Base-by-base conservation (phyloP, 2,888 invertebrate species). In the Netelia fuscicornis region DNA sequence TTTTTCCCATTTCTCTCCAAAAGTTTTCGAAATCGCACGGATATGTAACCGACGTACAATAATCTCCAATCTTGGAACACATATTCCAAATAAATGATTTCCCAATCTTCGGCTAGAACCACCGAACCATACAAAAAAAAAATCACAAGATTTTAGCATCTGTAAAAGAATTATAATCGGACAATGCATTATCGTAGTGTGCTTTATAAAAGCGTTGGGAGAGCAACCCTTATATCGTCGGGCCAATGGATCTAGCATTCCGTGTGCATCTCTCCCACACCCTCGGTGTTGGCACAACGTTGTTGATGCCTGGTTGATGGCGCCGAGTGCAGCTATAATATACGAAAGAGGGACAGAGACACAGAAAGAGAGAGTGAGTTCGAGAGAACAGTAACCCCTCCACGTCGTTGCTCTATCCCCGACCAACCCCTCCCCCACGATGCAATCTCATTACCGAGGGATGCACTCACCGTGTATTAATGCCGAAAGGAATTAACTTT, bases 401-500 rank as follows among this genome's bases (percentile, higher is more conserved):
- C 75, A 68, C 79, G 70, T 82, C 80, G 72, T 85, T 78, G 76
- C 80, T 48, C 72, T 44, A 30, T 64, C 56, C 65, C 70, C 30
- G 58, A 52, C 74, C 42, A 68, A 62, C 71, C 30, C 54, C 13
- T 23, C 70, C 54, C 54, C 30, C 58, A 86, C 77, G 87, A 87
- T 89, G 90, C 91, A 91, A 91, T 92, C 91, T 92, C 92, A 92
- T 92, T 92, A 92, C 89, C 87, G 89, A 81, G 87, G 87, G 90
- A 90, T 91, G 90, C 92, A 91, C 90, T 90, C 90, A 86, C 88
- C 90, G 89, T 88, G 91, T 93, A 92, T 93, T 93, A 93, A 92
- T 93, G 90, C 92, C 91, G 89, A 90, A 91, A 92, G 91, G 91
- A 92, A 93, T 93, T 92, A 93, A 92, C 91, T 93, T 92, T 92